Percentiles rank a stretch among this genome's conserved stretches.
Conservation (phyloP, 2,113 vertebrate genomes). For the Prietella phreatophila region DNA sequence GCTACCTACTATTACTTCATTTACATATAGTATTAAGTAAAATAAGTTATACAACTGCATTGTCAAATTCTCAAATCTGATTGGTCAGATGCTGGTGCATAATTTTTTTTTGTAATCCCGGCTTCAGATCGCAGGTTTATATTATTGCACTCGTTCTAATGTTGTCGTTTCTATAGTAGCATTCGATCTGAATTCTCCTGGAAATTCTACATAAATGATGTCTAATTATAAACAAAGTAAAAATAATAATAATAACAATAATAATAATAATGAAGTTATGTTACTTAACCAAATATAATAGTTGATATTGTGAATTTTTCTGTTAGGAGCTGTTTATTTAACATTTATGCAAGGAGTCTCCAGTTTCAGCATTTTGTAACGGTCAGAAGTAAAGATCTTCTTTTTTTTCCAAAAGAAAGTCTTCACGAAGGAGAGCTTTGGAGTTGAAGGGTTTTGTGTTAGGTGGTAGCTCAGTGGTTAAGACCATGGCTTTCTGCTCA, state of each 20-base stretch:
- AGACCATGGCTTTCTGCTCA: no score
- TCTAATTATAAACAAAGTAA: neutral
- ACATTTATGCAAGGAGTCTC: neutral
- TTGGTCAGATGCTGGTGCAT: neutral
- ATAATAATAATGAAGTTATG: neutral
- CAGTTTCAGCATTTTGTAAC: neutral
- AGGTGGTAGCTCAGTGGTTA: no score
- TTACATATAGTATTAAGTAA: neutral
- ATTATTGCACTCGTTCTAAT: neutral
- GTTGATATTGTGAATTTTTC: neutral
- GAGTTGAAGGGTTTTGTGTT: neutral
- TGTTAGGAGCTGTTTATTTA: neutral
- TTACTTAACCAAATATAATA: neutral
- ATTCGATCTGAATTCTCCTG: neutral
- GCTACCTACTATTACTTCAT: no score
- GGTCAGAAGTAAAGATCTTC: neutral
- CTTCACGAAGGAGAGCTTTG: neutral
- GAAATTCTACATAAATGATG: neutral
- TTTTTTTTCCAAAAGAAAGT: neutral
- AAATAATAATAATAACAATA: neutral
- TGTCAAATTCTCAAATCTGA: neutral
- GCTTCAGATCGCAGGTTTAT: neutral
- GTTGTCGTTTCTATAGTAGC: neutral
- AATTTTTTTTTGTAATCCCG: neutral
- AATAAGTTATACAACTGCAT: neutral